Conservation (phyloP, 1,140 invertebrate species). For the Eufriesea mexicana region DNA sequence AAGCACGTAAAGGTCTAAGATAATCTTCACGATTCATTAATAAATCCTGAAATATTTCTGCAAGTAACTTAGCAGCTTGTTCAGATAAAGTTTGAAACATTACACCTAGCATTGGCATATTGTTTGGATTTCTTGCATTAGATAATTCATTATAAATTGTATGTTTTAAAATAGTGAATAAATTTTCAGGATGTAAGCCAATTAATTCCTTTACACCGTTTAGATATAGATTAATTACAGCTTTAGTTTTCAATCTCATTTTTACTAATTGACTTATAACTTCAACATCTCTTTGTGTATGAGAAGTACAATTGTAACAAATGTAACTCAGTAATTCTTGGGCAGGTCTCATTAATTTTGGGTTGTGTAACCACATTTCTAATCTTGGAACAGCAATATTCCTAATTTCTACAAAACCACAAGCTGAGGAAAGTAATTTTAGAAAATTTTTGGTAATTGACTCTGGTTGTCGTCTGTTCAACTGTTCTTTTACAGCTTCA, state of each 20-base stretch:
- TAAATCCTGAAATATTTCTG: constrained; percentile 93
- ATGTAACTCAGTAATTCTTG: constrained; percentile 97
- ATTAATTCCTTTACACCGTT: constrained; percentile 89
- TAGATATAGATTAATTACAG: constrained; percentile 94
- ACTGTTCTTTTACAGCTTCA: constrained; percentile 93
- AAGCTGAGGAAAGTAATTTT: constrained; percentile 90
- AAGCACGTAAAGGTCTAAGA: constrained; percentile 90
- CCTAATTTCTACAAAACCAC: constrained; percentile 93
- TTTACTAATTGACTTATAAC: constrained; percentile 95
- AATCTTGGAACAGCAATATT: constrained; percentile 91
- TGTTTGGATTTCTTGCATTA: constrained; percentile 95
- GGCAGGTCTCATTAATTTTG: constrained; percentile 94
- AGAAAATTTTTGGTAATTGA: constrained; percentile 94
- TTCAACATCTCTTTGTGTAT: constrained; percentile 92
- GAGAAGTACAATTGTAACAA: constrained; percentile 93
- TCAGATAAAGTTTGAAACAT: constrained; percentile 93
- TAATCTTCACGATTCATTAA: constrained; percentile 95
- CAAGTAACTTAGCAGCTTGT: constrained; percentile 89
- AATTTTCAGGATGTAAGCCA: constrained; percentile 88
- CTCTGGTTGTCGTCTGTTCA: constrained; percentile 92
- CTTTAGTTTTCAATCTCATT: constrained; percentile 96
- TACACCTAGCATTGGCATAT: constrained; percentile 93
- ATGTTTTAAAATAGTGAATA: constrained; percentile 93
- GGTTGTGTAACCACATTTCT: constrained; percentile 97
- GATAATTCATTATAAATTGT: constrained; percentile 98